These are phyloP conservation scores for Aporophyla lueneburgensis DNA, from an alignment of 2,888 invertebrate genomes.

Conservation along the genomic window DNA sequence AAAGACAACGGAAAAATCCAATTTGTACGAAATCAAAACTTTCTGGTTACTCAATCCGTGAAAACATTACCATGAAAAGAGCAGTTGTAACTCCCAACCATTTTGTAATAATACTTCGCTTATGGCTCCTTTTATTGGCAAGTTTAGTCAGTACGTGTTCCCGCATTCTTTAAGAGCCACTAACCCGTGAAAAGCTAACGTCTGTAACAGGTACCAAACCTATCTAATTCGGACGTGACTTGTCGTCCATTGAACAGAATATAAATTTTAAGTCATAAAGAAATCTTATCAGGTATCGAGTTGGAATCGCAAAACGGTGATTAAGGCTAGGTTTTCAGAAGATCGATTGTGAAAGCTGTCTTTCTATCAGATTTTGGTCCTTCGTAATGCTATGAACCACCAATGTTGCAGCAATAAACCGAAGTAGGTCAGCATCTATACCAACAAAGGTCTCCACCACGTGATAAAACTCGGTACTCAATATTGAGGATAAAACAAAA, in stretches of 20 bases:
- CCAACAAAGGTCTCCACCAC: not conserved
- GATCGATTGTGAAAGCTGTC: conserved; percentile 8
- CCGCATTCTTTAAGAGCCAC: conserved; percentile 38
- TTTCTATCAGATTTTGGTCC: not conserved
- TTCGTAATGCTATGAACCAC: not conserved
- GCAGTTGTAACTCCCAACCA: conserved; percentile 59
- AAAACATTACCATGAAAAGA: conserved; percentile 13
- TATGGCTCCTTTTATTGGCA: conserved; percentile 63
- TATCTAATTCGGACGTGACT: conserved; percentile 70
- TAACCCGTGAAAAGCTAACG: conserved; percentile 63
- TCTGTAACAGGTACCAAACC: conserved; percentile 65
- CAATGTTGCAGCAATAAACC: not conserved
- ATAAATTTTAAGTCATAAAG: conserved; percentile 60
- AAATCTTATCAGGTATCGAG: conserved; percentile 57
- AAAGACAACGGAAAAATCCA: conserved; percentile 15
- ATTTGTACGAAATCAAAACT: conserved; percentile 29
- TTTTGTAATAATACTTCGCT: conserved; percentile 50
- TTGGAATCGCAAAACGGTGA: conserved; percentile 32
- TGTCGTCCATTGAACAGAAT: conserved; percentile 64
- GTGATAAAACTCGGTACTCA: conserved; percentile 11
- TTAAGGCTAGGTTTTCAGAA: conserved; percentile 5
- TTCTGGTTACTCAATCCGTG: conserved; percentile 20
- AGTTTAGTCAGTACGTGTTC: conserved; percentile 60
- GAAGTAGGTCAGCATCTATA: conserved; percentile 13
- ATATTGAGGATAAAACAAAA: conserved; percentile 54